Evolutionary conservation across 1,140 invertebrate genomes (phyloP), one percentile per base, ranked within the genome.

Genomic region (Chymomyza costata): DNA sequence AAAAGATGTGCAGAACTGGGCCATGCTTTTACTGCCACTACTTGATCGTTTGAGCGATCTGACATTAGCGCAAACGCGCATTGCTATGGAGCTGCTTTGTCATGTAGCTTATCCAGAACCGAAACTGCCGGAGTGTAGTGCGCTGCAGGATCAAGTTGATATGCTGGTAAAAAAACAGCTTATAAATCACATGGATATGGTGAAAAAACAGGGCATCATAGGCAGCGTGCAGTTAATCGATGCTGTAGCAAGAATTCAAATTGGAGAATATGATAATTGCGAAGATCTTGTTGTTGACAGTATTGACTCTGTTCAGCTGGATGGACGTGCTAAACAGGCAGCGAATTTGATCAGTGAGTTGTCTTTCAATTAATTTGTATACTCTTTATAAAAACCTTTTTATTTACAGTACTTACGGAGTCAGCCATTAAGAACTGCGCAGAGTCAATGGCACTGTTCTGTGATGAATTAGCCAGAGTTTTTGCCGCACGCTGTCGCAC

Each of bases 381-480:
- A n/a, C 13, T 5, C 3, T 34, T 34, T 34, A 6, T 11, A 6
- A n/a, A 6, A n/a, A 16, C 3, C 25, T 17, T 25, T n/a, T 30
- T 49, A 11, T 66, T 40, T 51, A 10, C 69, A 83, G 85, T 74
- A 25, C 68, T 86, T 25, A 80, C 83, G 0, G 73, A 81, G 30
- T 76, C 68, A 15, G 66, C 83, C 6, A 70, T 81, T 21, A 49
- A 56, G 6, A 65, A 63, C 32, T 83, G 63, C 44, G 86, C 90
- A 1, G 88, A 90, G 53, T 87, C 88, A 39, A 85, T 90, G 58
- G 90, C 89, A 13, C 86, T 93, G 13, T 93, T 91, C 71, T 93
- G 92, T 80, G 93, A 94, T 86, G 90, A 93, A 80, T 78, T 94
- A 17, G 88, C 90, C 8, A 85, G 87, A 46, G 85, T 93, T 35